Conservation (phyloP, 2,888 invertebrate genomes). For the Gerris lacustris region DNA sequence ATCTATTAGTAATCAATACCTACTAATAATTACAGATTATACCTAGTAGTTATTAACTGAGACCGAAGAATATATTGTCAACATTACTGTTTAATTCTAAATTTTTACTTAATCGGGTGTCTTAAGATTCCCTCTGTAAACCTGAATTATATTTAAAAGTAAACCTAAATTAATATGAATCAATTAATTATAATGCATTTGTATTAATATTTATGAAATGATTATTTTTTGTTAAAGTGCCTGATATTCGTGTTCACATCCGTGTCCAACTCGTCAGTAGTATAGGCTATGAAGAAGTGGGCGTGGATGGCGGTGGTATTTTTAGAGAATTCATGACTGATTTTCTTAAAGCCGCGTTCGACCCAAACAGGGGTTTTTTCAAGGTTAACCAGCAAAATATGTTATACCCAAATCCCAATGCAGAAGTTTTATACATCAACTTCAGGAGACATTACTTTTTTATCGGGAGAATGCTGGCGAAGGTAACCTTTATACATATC, state of each 20-base stretch:
- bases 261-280: constrained; percentile 82
- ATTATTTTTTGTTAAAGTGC: constrained; percentile 46
- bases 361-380: constrained; percentile 92
- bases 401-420: constrained; percentile 91
- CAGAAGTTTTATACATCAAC: constrained; percentile 70
- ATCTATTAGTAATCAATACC: no score
- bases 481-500: constrained; percentile 42
- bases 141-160: no score
- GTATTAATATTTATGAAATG: no score
- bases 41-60: no score
- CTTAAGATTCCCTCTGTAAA: no score
- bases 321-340: constrained; percentile 92
- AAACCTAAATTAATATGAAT: no score
- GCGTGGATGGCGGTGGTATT: constrained; percentile 94
- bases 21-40: no score
- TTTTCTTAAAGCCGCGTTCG: constrained; percentile 85
- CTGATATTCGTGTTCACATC: constrained; percentile 71
- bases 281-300: constrained; percentile 85
- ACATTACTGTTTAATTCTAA: no score
- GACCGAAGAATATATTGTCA: no score
- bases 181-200: no score
- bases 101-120: no score
- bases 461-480: constrained; percentile 85
- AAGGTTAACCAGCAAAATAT: constrained; percentile 78
- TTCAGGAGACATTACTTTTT: constrained; percentile 86